These are phyloP conservation scores for honey bee (Apis mellifera) DNA, from an alignment of 1,140 invertebrate genomes.

Conservation along the genomic window DNA sequence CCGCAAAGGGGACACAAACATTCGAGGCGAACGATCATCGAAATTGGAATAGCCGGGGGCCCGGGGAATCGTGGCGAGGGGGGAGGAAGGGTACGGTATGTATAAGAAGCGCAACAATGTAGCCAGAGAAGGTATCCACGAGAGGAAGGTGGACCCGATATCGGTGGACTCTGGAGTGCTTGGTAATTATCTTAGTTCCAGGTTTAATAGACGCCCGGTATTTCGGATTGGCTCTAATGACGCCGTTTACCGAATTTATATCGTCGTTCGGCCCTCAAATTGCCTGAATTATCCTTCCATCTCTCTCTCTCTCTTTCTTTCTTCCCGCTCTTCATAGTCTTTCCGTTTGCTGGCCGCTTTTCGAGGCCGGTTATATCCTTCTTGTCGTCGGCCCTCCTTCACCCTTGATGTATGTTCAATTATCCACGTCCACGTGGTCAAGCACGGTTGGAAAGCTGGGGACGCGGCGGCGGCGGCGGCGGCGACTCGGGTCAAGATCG, in stretches of 20 bases:
- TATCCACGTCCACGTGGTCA: constrained; percentile 65
- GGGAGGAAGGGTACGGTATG: constrained; percentile 44
- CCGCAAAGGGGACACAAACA: background rate
- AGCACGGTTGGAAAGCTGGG: background rate
- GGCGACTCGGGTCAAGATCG: constrained; percentile 36
- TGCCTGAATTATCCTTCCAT: constrained; percentile 71
- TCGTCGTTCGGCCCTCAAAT: constrained; percentile 69
- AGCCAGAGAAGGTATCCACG: constrained; percentile 46
- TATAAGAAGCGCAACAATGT: constrained; percentile 73
- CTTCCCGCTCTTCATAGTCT: background rate
- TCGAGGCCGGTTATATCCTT: constrained; percentile 49
- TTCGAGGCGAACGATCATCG: background rate
- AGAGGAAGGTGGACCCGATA: constrained; percentile 21
- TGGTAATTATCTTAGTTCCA: constrained; percentile 79
- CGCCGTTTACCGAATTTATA: constrained; percentile 80
- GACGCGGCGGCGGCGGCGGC: background rate
- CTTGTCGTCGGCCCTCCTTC: constrained; percentile 51
- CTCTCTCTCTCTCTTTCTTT: constrained; percentile 3
- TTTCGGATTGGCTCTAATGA: constrained; percentile 79
- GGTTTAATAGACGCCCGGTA: constrained; percentile 79
- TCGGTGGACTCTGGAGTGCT: constrained; percentile 45
- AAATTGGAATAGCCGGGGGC: background rate
- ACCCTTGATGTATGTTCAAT: constrained; percentile 73
- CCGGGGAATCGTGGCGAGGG: background rate
- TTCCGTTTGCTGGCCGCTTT: background rate